Evolutionary conservation across 2,113 vertebrate species (phyloP).

Genomic region (Actenoides lindsayi): DNA sequence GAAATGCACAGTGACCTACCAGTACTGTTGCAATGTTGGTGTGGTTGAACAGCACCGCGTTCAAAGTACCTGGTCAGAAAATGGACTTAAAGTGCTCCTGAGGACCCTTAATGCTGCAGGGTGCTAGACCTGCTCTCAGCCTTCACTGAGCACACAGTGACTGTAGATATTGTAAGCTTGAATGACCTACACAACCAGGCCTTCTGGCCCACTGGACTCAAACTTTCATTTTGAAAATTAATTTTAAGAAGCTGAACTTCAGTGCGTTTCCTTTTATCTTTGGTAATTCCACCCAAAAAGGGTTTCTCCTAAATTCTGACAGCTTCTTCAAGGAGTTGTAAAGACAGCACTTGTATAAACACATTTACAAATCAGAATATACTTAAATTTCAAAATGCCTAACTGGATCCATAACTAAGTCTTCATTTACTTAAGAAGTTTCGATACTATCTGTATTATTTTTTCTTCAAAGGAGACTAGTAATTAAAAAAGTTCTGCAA

Average conservation of each 20-base stretch:
- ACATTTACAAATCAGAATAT: not conserved
- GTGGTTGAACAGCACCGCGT: accelerated
- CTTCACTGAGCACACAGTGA: not conserved
- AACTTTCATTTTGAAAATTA: not conserved
- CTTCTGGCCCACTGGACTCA: not conserved
- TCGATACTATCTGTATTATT: constrained; percentile 49
- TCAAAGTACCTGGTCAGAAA: not conserved
- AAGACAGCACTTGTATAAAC: not conserved
- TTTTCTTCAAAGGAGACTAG: constrained; percentile 50
- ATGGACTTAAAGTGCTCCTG: not conserved
- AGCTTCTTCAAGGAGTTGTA: not conserved
- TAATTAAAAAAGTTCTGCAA: constrained; percentile 59
- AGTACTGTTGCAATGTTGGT: not conserved
- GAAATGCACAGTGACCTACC: accelerated
- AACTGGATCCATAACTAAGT: constrained; percentile 20
- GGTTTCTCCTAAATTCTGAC: not conserved
- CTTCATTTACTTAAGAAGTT: not conserved
- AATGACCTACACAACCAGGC: not conserved
- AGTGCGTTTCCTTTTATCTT: not conserved
- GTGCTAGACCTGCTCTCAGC: not conserved
- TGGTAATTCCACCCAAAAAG: not conserved
- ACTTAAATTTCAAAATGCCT: not conserved
- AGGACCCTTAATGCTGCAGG: not conserved
- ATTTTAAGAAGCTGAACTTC: not conserved
- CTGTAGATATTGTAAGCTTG: not conserved